phyloP scores from a whole-genome alignment of 1,140 invertebrate species.

The Araneus ventricosus region DNA sequence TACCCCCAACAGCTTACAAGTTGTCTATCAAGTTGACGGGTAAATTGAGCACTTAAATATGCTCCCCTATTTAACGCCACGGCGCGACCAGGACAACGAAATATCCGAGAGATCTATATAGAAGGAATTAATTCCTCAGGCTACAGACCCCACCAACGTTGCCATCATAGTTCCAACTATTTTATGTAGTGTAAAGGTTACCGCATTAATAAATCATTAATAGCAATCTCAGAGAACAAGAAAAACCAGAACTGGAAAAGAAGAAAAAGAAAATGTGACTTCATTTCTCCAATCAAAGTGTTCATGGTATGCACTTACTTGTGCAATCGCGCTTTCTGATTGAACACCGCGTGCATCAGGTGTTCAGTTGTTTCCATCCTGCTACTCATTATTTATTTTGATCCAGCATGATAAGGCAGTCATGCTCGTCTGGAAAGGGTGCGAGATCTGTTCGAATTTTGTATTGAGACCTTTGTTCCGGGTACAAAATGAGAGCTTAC shows the following conservation, averaged over 20 bases:
- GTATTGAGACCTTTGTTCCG: conserved; percentile 10
- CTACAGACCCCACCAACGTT: not conserved
- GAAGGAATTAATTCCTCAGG: conserved; percentile 23
- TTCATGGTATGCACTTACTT: not conserved
- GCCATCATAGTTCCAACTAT: not conserved
- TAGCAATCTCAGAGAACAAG: conserved; percentile 64
- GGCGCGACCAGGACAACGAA: not conserved
- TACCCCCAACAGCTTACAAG: not conserved
- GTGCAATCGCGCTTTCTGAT: not conserved
- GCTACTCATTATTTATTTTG: conserved; percentile 43
- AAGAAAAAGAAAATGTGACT: conserved; percentile 50
- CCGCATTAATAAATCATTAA: conserved; percentile 73
- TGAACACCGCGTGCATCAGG: not conserved
- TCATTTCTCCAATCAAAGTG: conserved; percentile 52
- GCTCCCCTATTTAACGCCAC: not conserved
- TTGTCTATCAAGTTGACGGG: conserved; percentile 6
- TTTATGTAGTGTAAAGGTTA: conserved; percentile 52
- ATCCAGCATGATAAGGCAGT: not conserved
- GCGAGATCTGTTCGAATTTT: not conserved
- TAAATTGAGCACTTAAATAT: not conserved
- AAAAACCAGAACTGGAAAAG: conserved; percentile 65
- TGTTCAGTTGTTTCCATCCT: not conserved
- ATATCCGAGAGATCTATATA: not conserved
- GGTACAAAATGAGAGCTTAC: conserved; percentile 36
- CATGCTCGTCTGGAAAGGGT: not conserved